Base-by-base conservation (phyloP, 2,797 vertebrate species). In the Cossypha dichroa region DNA sequence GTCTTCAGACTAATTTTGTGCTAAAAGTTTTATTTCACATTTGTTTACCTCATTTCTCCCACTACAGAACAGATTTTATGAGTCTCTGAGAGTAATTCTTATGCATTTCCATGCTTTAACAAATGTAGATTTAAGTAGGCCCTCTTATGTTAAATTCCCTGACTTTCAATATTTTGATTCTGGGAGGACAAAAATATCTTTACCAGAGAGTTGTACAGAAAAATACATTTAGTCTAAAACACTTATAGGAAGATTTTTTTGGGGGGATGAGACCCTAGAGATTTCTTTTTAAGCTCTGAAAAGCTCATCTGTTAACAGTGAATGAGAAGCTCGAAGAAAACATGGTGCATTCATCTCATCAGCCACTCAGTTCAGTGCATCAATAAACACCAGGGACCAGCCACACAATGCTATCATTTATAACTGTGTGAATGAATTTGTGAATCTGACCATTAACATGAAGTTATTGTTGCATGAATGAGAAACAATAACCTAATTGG, bases 151-250 rank as follows among this genome's bases (percentile, higher is more conserved):
- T 74, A 78, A 88, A 74, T 93, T 77, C 41, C 21, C 34, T 19
- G 25, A 15, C 15, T 85, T 92, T 25, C 90, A 84, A 77, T 77
- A 63, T 90, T 94, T 94, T 88, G 41, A 82, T 94, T 89, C 54
- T 60, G 49, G 15, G 11, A 80, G 49, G 85, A 85, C 1, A 0
- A 80, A 85, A 88, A 74, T 41, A 13, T 58, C 54, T 91, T 72
- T 83, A 56, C 25, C 20, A 67, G 64, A 70, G 13, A 74, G 12
- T 17, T 38, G 36, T 60, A 70, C 21, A 85, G 67, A 83, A 77
- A 88, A 93, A 45, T 21, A 46, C 31, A 36, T 70, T 74, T 85
- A 91, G 43, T 36, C 13, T 92, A 76, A 85, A 89, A 63, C 6
- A 64, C 3, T 64, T 74, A 74, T 2, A 80, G 26, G 20, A 91